Evolutionary conservation across 2,113 vertebrate genomes (phyloP).

Genomic region (Vimba vimba): DNA sequence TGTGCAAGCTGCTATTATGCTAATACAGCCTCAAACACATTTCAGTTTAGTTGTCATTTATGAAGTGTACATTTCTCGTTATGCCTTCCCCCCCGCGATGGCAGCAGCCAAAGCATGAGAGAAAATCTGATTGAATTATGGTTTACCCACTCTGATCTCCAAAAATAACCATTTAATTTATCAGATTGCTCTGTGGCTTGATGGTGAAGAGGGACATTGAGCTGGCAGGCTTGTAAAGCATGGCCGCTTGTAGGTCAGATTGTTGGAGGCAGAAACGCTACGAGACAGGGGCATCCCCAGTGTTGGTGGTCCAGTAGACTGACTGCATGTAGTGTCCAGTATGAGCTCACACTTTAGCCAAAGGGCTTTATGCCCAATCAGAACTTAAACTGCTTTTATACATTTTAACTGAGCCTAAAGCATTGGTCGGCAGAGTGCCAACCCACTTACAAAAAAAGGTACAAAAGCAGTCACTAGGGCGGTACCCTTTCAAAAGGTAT

Average conservation of each 20-base stretch:
- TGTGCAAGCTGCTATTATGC: background rate
- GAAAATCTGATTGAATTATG: constrained; percentile 41
- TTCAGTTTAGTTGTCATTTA: background rate
- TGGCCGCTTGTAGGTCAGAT: constrained; percentile 37
- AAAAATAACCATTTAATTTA: constrained; percentile 69
- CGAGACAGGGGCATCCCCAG: background rate
- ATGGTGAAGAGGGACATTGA: constrained; percentile 27
- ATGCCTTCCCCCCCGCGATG: background rate
- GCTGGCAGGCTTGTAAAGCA: background rate
- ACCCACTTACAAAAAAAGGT: too few relatives aligned
- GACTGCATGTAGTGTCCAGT: background rate
- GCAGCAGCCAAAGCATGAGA: constrained; percentile 1
- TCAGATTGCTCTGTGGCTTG: constrained; percentile 62
- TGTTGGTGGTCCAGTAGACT: background rate
- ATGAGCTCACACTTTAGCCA: background rate
- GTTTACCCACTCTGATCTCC: constrained; percentile 58
- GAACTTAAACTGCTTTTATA: background rate
- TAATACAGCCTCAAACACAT: background rate
- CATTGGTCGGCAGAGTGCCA: background rate
- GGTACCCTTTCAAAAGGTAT: too few relatives aligned
- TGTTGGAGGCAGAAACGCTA: background rate
- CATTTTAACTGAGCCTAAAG: background rate
- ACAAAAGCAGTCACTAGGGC: too few relatives aligned
- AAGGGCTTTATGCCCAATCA: background rate
- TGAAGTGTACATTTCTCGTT: background rate